phyloP scores from a whole-genome alignment of 2,888 invertebrate species.

The Ferrisia virgata region DNA sequence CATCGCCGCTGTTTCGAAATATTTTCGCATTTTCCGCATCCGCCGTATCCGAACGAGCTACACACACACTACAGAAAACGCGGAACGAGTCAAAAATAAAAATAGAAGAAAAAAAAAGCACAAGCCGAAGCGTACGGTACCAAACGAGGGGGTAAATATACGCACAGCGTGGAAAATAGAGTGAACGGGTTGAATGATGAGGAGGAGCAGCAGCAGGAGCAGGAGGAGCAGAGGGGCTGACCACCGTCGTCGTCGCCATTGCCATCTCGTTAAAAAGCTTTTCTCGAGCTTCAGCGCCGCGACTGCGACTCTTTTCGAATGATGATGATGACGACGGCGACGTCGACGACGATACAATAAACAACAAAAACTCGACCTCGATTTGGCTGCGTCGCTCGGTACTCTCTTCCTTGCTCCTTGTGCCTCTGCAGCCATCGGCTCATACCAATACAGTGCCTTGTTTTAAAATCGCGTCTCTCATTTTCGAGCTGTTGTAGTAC shows the following conservation, averaged over 20 bases:
- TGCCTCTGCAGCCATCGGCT: not conserved
- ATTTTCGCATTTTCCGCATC: constrained; percentile 9
- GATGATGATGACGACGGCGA: too few relatives aligned
- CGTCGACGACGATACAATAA: not conserved
- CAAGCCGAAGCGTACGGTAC: too few relatives aligned
- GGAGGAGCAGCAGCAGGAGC: too few relatives aligned
- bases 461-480: not conserved
- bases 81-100: too few relatives aligned
- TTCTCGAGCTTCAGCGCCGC: not conserved
- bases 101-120: not conserved
- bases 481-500: not conserved
- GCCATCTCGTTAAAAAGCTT: not conserved
- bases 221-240: not conserved
- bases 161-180: too few relatives aligned
- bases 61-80: too few relatives aligned
- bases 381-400: not conserved
- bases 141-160: too few relatives aligned
- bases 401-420: too few relatives aligned
- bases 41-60: not conserved
- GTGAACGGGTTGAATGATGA: too few relatives aligned
- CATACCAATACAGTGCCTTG: not conserved
- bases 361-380: constrained; percentile 17
- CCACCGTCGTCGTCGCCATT: too few relatives aligned
- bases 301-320: too few relatives aligned
- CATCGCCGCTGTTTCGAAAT: not conserved